Evolutionary conservation across 2,888 invertebrate genomes (phyloP).

Genomic region (Tetranychus piercei): DNA sequence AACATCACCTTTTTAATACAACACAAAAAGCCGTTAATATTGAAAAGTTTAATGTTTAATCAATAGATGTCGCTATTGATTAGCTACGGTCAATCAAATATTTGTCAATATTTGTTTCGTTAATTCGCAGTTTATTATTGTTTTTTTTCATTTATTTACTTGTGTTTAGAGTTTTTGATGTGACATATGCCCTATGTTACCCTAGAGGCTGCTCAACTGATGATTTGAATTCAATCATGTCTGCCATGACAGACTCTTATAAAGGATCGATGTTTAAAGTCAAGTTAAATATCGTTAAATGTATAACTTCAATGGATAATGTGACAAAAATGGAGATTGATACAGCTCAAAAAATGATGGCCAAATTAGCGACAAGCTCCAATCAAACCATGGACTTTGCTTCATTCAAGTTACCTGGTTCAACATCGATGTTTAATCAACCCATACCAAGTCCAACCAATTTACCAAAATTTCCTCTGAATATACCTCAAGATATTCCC

Average conservation of each 20-base stretch:
- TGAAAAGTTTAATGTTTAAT: background rate
- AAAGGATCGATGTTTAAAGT: background rate
- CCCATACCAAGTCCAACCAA: background rate
- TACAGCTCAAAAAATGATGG: background rate
- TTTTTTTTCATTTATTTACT: background rate
- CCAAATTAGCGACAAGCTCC: background rate
- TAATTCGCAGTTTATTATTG: background rate
- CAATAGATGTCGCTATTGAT: background rate
- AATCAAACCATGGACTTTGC: background rate
- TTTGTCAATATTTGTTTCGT: no score
- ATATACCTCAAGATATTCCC: background rate
- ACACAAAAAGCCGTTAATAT: background rate
- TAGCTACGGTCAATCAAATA: no score
- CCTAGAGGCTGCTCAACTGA: background rate
- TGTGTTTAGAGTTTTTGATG: background rate
- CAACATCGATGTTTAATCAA: background rate
- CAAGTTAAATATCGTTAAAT: background rate
- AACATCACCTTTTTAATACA: no score
- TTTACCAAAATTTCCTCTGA: background rate
- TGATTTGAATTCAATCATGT: background rate
- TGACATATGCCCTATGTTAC: background rate
- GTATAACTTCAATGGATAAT: background rate
- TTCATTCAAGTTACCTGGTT: background rate
- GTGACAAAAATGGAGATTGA: background rate
- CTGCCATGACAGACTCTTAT: background rate